Evolutionary conservation across 2,797 vertebrate species (phyloP).

Genomic region (Picus viridis): DNA sequence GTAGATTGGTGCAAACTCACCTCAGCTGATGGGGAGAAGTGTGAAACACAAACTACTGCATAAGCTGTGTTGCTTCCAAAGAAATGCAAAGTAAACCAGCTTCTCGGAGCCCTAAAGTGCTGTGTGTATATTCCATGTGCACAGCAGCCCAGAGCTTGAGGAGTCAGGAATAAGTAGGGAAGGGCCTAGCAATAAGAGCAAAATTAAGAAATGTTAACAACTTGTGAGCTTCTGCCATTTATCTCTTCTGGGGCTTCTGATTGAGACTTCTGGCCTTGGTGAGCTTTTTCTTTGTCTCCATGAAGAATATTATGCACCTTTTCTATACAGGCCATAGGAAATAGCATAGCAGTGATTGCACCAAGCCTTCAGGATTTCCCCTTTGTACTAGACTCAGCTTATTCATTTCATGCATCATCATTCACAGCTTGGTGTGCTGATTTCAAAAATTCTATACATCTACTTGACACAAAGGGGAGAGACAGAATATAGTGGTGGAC

Average conservation of each 20-base stretch:
- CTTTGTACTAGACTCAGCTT: constrained; percentile 49
- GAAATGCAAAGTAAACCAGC: background rate
- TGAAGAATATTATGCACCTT: constrained; percentile 66
- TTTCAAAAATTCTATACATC: constrained; percentile 55
- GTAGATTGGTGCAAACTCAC: background rate
- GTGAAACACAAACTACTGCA: constrained; percentile 3
- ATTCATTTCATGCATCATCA: constrained; percentile 66
- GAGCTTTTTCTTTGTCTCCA: constrained; percentile 50
- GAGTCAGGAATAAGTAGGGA: background rate
- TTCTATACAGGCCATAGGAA: constrained; percentile 54
- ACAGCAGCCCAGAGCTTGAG: background rate
- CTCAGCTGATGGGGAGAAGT: background rate
- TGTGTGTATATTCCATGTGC: background rate
- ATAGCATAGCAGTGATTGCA: constrained; percentile 59
- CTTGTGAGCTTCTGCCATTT: constrained; percentile 4
- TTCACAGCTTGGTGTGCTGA: constrained; percentile 63
- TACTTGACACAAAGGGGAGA: constrained; percentile 49
- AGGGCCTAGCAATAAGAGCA: background rate
- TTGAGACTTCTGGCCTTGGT: constrained; percentile 42
- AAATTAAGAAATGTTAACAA: constrained; percentile 24
- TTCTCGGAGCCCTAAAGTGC: background rate
- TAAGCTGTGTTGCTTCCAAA: background rate
- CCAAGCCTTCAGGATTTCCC: constrained; percentile 60
- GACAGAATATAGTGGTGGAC: constrained; percentile 23
- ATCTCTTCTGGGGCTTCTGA: constrained; percentile 52